A percentile compares a stretch with the other conserved stretches of the same genome.
phyloP scores from a whole-genome alignment of 2,888 invertebrate species.

The Mesoligia furuncula region DNA sequence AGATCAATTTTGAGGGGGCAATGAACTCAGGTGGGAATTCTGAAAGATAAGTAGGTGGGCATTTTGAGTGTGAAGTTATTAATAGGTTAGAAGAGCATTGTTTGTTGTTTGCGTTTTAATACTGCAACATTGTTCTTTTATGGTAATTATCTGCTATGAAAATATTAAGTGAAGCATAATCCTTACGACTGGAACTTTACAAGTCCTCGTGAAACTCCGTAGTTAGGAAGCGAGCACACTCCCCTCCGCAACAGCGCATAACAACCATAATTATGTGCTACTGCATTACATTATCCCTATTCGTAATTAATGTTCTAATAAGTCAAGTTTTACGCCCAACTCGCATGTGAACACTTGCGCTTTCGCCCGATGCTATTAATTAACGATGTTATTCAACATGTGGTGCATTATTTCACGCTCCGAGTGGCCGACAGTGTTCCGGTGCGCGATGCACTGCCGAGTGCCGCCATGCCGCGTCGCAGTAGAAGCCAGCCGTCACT shows the following conservation, averaged over 20 bases:
- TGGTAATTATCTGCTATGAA: constrained; percentile 24
- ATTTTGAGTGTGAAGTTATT: constrained; percentile 19
- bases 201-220: constrained; percentile 17
- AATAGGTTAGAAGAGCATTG: constrained; percentile 2
- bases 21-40: constrained; percentile 74
- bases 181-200: constrained; percentile 23
- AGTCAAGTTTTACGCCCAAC: constrained; percentile 75
- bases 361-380: constrained; percentile 86
- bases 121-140: constrained; percentile 21
- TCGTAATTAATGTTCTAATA: constrained; percentile 75
- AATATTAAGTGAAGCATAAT: constrained; percentile 25
- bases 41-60: constrained; percentile 25
- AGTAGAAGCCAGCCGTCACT: constrained; percentile 68
- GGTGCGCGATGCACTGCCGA: constrained; percentile 69
- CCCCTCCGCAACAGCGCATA: constrained; percentile 56
- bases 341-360: constrained; percentile 87
- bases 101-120: constrained; percentile 17
- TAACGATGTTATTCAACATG: constrained; percentile 86
- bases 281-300: constrained; percentile 56
- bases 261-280: constrained; percentile 56
- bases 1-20: constrained; percentile 73
- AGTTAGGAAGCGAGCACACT: constrained; percentile 34
- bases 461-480: constrained; percentile 50
- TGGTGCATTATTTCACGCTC: constrained; percentile 86
- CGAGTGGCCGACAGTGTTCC: constrained; percentile 79